phyloP scores from a whole-genome alignment of 2,113 vertebrate genomes.

The Propithecus coquereli region DNA sequence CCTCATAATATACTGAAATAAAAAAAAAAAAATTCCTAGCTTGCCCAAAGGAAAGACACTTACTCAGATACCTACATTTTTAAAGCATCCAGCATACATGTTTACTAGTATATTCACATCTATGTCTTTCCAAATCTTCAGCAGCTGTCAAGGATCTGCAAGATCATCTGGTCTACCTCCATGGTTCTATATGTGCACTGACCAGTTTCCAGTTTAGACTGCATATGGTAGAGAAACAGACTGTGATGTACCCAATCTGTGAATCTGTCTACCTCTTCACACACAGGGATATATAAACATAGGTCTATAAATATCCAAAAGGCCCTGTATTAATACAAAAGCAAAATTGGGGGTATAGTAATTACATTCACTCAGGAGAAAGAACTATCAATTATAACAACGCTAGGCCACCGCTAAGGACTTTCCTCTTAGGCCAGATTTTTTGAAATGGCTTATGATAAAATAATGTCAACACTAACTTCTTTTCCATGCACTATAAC shows the following conservation, averaged over 20 bases:
- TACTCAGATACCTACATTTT: background rate
- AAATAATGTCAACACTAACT: background rate
- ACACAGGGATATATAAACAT: background rate
- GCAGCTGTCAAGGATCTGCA: background rate
- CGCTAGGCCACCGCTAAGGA: background rate
- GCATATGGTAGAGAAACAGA: background rate
- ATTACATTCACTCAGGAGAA: background rate
- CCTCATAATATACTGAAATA: too few species aligned
- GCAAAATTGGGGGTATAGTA: background rate
- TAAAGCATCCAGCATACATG: background rate
- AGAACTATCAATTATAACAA: background rate
- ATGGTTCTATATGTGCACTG: background rate
- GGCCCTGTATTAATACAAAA: background rate
- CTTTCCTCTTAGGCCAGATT: background rate
- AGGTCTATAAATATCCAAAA: background rate
- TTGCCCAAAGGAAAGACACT: background rate
- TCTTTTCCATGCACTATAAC: background rate
- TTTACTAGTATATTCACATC: background rate
- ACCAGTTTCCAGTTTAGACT: background rate
- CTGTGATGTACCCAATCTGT: background rate
- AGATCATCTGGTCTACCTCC: background rate
- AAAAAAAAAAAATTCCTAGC: background rate
- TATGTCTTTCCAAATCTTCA: background rate
- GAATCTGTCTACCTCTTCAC: background rate
- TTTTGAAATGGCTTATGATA: background rate